phyloP scores from a whole-genome alignment of 2,797 vertebrate species.

The Microtus agrestis region DNA sequence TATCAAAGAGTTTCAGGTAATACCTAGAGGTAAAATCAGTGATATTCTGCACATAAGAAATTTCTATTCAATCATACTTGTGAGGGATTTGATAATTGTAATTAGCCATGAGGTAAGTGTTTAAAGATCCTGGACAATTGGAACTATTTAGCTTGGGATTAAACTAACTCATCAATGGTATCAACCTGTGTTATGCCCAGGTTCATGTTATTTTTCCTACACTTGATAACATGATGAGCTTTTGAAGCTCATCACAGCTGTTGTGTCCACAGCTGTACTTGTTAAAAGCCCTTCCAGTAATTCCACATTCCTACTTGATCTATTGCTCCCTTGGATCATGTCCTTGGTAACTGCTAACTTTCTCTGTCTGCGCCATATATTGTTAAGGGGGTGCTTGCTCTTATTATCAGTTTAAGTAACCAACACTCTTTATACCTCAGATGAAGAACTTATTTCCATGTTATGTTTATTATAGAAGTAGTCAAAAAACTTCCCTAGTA shows the following conservation, averaged over 20 bases:
- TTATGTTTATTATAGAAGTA: neutral
- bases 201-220: neutral
- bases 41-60: neutral
- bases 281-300: neutral
- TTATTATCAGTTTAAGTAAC: neutral
- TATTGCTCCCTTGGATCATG: neutral
- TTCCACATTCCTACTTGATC: neutral
- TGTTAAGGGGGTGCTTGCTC: neutral
- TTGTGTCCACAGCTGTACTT: neutral
- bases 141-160: neutral
- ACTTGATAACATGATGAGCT: neutral
- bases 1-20: constrained; percentile 16
- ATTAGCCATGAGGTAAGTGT: neutral
- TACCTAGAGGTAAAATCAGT: constrained; percentile 28
- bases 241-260: neutral
- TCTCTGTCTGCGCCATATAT: neutral
- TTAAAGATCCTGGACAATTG: constrained; percentile 21
- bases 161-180: neutral
- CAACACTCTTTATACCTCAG: neutral
- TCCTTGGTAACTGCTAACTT: neutral
- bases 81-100: constrained; percentile 21
- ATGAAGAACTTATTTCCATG: neutral
- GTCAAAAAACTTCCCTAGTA: neutral
- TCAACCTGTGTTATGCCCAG: neutral
- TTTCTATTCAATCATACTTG: constrained; percentile 50